These are phyloP conservation scores for Hypothenemus hampei DNA, from an alignment of 1,140 invertebrate genomes.

Conservation along the genomic window DNA sequence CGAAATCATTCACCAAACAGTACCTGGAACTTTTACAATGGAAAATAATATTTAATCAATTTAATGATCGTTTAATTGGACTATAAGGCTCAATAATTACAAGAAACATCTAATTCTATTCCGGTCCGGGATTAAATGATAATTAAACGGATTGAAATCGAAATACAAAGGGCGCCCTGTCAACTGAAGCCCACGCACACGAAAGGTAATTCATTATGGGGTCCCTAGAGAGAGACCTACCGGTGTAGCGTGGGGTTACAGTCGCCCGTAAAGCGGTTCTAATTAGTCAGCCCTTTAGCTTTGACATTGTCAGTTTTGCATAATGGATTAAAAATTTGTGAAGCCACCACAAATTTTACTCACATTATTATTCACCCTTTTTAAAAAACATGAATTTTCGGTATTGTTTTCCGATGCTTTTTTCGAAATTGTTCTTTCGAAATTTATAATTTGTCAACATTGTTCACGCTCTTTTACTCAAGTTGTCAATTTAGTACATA, in stretches of 20 bases:
- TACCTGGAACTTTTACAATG: too few species aligned
- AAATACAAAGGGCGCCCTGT: constrained; percentile 20
- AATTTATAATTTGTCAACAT: too few species aligned
- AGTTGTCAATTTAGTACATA: too few species aligned
- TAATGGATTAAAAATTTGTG: too few species aligned
- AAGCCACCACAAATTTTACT: too few species aligned
- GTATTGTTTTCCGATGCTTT: too few species aligned
- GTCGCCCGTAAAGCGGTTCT: constrained; percentile 9
- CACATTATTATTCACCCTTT: too few species aligned
- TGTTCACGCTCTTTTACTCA: too few species aligned
- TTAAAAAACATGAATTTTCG: too few species aligned
- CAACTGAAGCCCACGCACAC: constrained; percentile 5
- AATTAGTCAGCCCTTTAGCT: constrained; percentile 12
- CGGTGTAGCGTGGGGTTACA: background rate
- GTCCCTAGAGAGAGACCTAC: constrained; percentile 10
- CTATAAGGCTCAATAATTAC: constrained; percentile 1
- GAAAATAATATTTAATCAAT: too few species aligned
- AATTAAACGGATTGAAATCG: constrained; percentile 23
- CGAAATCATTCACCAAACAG: too few species aligned
- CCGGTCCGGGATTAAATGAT: constrained; percentile 10
- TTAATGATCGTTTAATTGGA: background rate
- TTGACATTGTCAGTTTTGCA: background rate
- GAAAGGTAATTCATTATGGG: constrained; percentile 21
- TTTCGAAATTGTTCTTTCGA: too few species aligned
- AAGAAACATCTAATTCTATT: constrained; percentile 14